Conservation (phyloP, 2,797 vertebrate genomes). For the Lepilemur septentrionalis region DNA sequence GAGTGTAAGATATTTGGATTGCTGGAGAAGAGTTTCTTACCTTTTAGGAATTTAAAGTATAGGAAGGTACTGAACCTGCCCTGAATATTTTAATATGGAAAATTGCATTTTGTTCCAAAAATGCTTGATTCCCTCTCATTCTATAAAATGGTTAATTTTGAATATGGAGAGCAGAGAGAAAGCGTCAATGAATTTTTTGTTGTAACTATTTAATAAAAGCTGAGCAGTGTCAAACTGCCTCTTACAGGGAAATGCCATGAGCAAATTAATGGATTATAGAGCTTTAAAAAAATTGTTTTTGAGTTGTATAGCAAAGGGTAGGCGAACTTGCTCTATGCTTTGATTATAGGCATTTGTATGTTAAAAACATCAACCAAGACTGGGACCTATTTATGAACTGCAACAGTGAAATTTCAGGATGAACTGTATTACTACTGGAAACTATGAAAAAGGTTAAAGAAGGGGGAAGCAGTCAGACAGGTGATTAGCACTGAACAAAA, state of each 20-base stretch:
- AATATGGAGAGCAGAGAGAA: constrained; percentile 44
- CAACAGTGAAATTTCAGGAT: constrained; percentile 7
- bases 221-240: not conserved
- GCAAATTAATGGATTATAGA: constrained; percentile 21
- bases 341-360: not conserved
- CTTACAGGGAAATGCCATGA: not conserved
- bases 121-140: constrained; percentile 1
- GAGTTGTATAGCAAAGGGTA: not conserved
- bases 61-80: not conserved
- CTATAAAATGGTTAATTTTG: constrained; percentile 8
- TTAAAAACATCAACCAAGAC: constrained; percentile 26
- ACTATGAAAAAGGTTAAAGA: not conserved
- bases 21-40: constrained; percentile 43
- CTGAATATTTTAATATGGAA: not conserved
- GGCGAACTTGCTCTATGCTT: not conserved
- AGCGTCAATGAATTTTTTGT: constrained; percentile 12
- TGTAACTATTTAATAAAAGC: not conserved
- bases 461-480: not conserved
- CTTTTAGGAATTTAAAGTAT: not conserved
- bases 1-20: constrained; percentile 8
- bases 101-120: constrained; percentile 36
- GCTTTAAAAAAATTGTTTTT: not conserved
- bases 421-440: not conserved
- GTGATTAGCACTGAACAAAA: not conserved
- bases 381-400: not conserved